Evolutionary conservation across 1,140 invertebrate genomes (phyloP).

Genomic region (Pentalonia nigronervosa): DNA sequence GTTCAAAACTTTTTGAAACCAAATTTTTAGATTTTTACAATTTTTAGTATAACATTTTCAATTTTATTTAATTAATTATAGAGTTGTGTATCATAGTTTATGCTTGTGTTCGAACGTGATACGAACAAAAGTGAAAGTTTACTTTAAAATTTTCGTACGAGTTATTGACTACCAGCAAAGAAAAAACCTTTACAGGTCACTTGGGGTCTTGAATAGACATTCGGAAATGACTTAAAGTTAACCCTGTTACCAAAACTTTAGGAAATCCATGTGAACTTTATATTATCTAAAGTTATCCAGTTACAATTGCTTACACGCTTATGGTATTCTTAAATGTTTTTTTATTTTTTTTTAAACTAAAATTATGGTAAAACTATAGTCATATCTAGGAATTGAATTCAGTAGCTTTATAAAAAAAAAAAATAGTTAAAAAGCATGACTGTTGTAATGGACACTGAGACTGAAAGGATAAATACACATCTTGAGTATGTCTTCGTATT

Average conservation of each 20-base stretch:
- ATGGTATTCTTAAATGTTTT: neutral
- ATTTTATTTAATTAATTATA: neutral
- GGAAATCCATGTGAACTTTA: neutral
- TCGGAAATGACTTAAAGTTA: neutral
- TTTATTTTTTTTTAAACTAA: too few species aligned
- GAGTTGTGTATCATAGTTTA: neutral
- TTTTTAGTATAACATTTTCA: neutral
- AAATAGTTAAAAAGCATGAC: too few species aligned
- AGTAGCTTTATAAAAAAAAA: too few species aligned
- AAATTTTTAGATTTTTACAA: too few species aligned
- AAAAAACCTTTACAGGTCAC: neutral
- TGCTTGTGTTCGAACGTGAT: neutral
- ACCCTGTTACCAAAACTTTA: neutral
- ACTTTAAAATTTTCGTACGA: neutral
- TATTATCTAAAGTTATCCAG: neutral
- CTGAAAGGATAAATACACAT: too few species aligned
- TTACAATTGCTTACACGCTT: neutral
- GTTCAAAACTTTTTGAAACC: neutral
- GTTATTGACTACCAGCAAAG: neutral
- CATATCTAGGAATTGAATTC: too few species aligned
- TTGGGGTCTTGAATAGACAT: slow-evolving; percentile 19
- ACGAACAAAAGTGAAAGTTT: neutral
- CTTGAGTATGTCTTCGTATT: too few species aligned
- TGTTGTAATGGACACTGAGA: too few species aligned
- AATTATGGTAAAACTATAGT: too few species aligned